Percentiles rank a stretch among this genome's conserved stretches.
phyloP scores from a whole-genome alignment of 2,797 vertebrate species.

The Sebastes hubbsi region DNA sequence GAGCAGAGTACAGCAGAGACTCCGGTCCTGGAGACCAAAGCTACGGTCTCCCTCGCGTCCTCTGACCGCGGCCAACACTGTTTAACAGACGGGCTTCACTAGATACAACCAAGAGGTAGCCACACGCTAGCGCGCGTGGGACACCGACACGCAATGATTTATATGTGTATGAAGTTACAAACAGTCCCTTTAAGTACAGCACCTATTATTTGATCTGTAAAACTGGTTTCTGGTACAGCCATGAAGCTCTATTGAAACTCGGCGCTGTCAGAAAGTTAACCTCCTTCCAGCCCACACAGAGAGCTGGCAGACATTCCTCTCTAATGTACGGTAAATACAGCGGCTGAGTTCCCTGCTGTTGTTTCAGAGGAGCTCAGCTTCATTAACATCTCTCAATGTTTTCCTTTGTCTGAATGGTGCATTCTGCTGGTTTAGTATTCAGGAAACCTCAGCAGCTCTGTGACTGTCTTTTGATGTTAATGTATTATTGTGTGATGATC shows the following conservation, averaged over 20 bases:
- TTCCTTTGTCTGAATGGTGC: neutral
- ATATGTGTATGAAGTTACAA: no score
- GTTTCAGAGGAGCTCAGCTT: conserved; percentile 8
- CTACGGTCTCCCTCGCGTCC: no score
- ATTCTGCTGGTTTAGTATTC: neutral
- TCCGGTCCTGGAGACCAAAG: no score
- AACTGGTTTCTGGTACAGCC: neutral
- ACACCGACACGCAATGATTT: no score
- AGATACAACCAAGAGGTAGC: no score
- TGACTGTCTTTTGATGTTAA: conserved; percentile 13
- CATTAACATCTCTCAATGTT: conserved; percentile 1
- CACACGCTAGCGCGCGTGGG: no score
- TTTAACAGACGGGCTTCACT: no score
- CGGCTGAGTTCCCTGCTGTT: neutral
- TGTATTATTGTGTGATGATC: conserved; percentile 26
- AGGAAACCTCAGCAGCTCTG: neutral
- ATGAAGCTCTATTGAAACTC: neutral
- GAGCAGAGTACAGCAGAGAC: no score
- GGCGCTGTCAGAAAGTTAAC: neutral
- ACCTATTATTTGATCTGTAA: neutral
- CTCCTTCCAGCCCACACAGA: conserved; percentile 16
- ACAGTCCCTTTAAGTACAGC: neutral
- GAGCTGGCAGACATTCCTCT: neutral
- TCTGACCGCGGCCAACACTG: no score
- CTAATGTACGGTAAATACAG: neutral